These are phyloP conservation scores for Apodemia hepburni DNA, from an alignment of 2,888 invertebrate genomes.

Conservation along the genomic window DNA sequence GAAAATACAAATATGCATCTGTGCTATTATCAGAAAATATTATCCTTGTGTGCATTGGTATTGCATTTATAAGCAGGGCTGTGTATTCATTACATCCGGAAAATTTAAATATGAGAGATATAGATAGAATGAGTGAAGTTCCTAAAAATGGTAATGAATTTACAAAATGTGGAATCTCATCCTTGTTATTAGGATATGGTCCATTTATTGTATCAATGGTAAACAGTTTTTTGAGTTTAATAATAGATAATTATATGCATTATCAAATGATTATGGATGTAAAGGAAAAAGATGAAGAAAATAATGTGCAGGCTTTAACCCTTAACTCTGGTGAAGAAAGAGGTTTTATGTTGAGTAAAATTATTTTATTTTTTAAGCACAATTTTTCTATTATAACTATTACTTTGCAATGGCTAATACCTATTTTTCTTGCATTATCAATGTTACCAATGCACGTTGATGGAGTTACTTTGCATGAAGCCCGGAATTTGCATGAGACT, in stretches of 20 bases:
- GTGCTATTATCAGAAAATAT: conserved; percentile 67
- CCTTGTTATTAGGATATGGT: conserved; percentile 57
- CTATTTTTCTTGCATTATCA: conserved; percentile 51
- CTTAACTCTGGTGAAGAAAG: conserved; percentile 29
- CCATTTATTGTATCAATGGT: conserved; percentile 61
- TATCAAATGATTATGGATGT: conserved; percentile 53
- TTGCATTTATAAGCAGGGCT: conserved; percentile 54
- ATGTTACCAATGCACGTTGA: conserved; percentile 62
- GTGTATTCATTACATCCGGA: conserved; percentile 43
- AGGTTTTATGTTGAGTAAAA: conserved; percentile 30
- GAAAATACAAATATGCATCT: conserved; percentile 42
- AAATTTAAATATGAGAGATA: conserved; percentile 42
- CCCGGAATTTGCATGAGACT: conserved; percentile 40
- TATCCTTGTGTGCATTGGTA: conserved; percentile 58
- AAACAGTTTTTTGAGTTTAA: conserved; percentile 62
- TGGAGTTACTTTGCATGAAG: conserved; percentile 42
- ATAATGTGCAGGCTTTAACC: conserved; percentile 44
- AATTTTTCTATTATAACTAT: conserved; percentile 56
- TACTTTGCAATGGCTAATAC: conserved; percentile 58
- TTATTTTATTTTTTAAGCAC: conserved; percentile 45
- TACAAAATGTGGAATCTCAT: conserved; percentile 46
- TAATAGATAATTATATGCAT: conserved; percentile 69
- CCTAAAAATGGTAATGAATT: conserved; percentile 31
- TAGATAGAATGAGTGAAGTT: conserved; percentile 42
- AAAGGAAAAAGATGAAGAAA: conserved; percentile 50